Base-by-base conservation (phyloP, 2,797 vertebrate species). In the Semotilus atromaculatus region DNA sequence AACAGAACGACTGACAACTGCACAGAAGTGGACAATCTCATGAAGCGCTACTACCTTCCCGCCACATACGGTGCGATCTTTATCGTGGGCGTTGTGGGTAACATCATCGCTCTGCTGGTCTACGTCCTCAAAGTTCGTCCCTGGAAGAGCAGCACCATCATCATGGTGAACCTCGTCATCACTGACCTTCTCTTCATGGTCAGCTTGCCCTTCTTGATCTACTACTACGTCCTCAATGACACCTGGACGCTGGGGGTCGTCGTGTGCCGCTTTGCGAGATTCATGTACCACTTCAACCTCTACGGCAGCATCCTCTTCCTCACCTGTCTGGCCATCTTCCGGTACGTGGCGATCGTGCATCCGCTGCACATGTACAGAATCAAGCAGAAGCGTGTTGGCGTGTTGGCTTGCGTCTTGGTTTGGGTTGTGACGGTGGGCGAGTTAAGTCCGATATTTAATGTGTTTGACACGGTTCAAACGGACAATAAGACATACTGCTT, bases 251-350 rank as follows among this genome's bases (percentile, higher is more conserved):
- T 97, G 1, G 94, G 96, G 1, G 81, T 91, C 19, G 93, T 96
- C 90, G 96, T 96, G 95, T 97, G 97, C 88, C 96, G 95, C 84
- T 92, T 97, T 0, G 90, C 96, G 58, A 95, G 94, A n/a, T 92
- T 96, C 0, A 89, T 93, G 4, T 97, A 96, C 88, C 95, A 97
- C 34, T 95, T 97, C 78, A 96, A 97, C 89, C 92, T 97, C 34
- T 97, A 97, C 0, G 94, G 95, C 10, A 96, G 97, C 89, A 96
- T 97, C 88, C 94, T 97, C 58, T 96, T 96, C 89, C 95, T 98
- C 8, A 96, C 95, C 23, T 97, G 95, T 80, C 93, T 96, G 19
- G 96, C 96, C 0, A 38, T 96, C 62, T 96, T 97, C 83, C 94
- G 96, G 0, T 97, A 93, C 29, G 72, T 96, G 6, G 95, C 95